These are phyloP conservation scores for Pyrocoelia pectoralis DNA, from an alignment of 2,888 invertebrate species.

Conservation along the genomic window DNA sequence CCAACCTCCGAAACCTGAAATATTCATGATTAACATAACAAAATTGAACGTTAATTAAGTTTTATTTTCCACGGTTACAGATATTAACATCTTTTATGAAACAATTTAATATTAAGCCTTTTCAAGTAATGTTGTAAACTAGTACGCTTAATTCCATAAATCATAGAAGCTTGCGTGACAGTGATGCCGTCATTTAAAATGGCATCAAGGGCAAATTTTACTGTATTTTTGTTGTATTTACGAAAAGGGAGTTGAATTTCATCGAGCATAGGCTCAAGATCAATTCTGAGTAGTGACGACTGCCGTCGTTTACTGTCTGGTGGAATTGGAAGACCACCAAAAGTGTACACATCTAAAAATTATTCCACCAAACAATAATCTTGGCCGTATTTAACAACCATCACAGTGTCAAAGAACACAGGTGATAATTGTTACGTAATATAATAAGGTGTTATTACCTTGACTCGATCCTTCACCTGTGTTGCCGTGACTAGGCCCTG, in stretches of 20 bases:
- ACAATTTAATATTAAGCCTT: slow-evolving; percentile 61
- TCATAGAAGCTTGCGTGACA: slow-evolving; percentile 62
- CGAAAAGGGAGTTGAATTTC: slow-evolving; percentile 44
- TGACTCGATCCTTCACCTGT: slow-evolving; percentile 78
- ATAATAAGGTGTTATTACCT: slow-evolving; percentile 63
- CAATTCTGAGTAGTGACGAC: slow-evolving; percentile 11
- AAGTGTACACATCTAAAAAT: slow-evolving; percentile 45
- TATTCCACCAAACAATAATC: slow-evolving; percentile 49
- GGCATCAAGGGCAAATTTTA: slow-evolving; percentile 62
- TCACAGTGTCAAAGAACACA: neutral
- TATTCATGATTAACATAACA: slow-evolving; percentile 29
- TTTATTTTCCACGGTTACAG: neutral
- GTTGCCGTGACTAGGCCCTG: slow-evolving; percentile 73
- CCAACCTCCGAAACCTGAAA: slow-evolving; percentile 84
- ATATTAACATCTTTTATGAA: neutral
- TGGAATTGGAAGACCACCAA: slow-evolving; percentile 43
- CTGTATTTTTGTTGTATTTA: slow-evolving; percentile 61
- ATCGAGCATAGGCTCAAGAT: slow-evolving; percentile 41
- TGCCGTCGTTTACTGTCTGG: slow-evolving; percentile 43
- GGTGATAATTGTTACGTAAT: neutral
- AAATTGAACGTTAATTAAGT: neutral
- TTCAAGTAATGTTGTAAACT: slow-evolving; percentile 65
- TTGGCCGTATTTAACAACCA: neutral
- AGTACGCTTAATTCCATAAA: slow-evolving; percentile 64
- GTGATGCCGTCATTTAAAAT: slow-evolving; percentile 63